Base-by-base conservation (phyloP, 2,113 vertebrate species). In the Leucopsar rothschildi region DNA sequence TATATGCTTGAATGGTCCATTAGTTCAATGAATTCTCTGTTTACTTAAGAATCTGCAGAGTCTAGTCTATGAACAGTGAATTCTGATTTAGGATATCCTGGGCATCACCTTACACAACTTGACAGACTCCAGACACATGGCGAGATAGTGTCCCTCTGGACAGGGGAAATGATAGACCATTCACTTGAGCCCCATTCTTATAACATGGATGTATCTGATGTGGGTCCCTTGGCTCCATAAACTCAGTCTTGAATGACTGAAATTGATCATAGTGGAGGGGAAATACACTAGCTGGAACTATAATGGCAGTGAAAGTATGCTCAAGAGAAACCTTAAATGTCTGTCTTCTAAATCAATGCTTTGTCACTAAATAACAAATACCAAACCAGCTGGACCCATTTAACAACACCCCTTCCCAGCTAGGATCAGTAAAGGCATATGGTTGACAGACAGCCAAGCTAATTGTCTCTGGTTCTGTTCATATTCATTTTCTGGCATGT, bases 341-440 rank as follows among this genome's bases (percentile, higher is more conserved):
- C 42, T 11, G 1, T 3, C 40, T 71, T 71, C 60, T 68, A 82
- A 91, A 90, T 71, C 82, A 91, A 82, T 69, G n/a, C 45, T 82
- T 94, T 91, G 66, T 76, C 40, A 85, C 78, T 84, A 89, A 89
- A 94, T 86, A 86, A 50, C 52, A 91, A 91, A 73, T 92, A 56
- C 35, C 47, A 60, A 92, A 84, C n/a, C 60, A 86, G 42, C 37
- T 95, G 89, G 89, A 66, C 69, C 15, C 33, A 27, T 90, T 84
- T 70, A 65, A 82, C 29, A 60, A 7, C 27, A 69, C 18, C 14
- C 17, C 6, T 60, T 18, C 68, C 33, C n/a, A 68, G 24, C 11
- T 71, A 78, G 77, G 89, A 81, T 86, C 44, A 56, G 14, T 52
- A 68, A 75, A 86, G 52, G 60, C 19, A 1, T 75, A 45, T 75